A percentile compares a stretch with the other conserved stretches of the same genome.
Evolutionary conservation across 2,797 vertebrate genomes (phyloP).

Genomic region (Nannoperca australis): DNA sequence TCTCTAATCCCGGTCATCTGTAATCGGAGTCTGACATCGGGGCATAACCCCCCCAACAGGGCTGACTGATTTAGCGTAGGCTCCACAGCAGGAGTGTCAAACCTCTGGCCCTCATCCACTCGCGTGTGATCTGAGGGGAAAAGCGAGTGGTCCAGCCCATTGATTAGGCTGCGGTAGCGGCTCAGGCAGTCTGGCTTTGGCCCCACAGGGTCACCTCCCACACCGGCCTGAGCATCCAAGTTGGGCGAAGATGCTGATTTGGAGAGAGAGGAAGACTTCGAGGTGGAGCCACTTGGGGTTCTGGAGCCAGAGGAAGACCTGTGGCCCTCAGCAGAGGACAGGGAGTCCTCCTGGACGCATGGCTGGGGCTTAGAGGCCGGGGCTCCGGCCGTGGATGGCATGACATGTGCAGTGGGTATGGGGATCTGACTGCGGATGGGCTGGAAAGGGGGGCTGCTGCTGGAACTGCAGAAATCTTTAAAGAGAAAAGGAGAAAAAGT

Average conservation of each 20-base stretch:
- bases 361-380: conserved; percentile 87
- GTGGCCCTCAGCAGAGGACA: conserved; percentile 69
- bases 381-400: conserved; percentile 93
- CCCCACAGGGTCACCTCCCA: conserved; percentile 72
- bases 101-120: conserved; percentile 89
- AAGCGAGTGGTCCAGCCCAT: conserved; percentile 88
- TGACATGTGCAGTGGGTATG: conserved; percentile 98
- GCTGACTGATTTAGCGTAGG: conserved; percentile 92
- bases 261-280: conserved; percentile 83
- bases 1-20: conserved; percentile 83
- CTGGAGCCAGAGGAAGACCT: conserved; percentile 81
- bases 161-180: conserved; percentile 87
- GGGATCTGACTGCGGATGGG: conserved; percentile 94
- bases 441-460: conserved; percentile 92
- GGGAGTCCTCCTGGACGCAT: conserved; percentile 76
- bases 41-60: conserved; percentile 86
- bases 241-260: conserved; percentile 87
- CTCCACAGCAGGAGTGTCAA: conserved; percentile 91
- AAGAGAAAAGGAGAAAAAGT: conserved; percentile 20
- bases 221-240: conserved; percentile 78
- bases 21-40: conserved; percentile 88
- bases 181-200: conserved; percentile 85
- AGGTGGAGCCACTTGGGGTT: conserved; percentile 79
- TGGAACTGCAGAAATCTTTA: conserved; percentile 91
- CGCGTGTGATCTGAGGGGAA: conserved; percentile 87